Base-by-base conservation (phyloP, 1,140 invertebrate species). In the Drosophila simulans region DNA sequence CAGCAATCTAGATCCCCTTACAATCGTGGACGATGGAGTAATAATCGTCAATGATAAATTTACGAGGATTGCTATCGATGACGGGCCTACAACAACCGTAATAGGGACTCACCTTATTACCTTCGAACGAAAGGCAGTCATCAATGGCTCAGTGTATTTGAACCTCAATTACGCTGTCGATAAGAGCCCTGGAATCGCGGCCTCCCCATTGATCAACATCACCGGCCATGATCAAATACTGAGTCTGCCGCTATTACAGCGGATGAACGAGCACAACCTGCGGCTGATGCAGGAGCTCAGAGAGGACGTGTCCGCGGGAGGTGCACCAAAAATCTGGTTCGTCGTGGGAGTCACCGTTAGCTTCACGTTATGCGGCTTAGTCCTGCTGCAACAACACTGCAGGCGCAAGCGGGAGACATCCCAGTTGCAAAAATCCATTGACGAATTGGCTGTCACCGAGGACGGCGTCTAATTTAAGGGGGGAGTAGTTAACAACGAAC, bases 261-360 rank as follows among this genome's bases (percentile, higher is more conserved):
- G 55, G 27, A 49, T 49, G 57, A 48, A 49, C 34, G 45, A 59
- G 45, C 57, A 59, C 2, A 59, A 59, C 56, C 34, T 59, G 43
- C 56, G 43, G 15, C 5, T 59, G 2, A 48, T 59, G 34, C 43
- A 59, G 34, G 57, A 59, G 20, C 57, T 59, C 20, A 39, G 34
- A 35, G 22, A 59, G 17, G 45, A 59, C 11, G 57, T 49, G 45
- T 49, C 27, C 17, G 27, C 27, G 2, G 42, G 42, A 20, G 55
- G 39, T 35, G 7, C 27, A 3, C 57, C 22, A 5, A 39, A 11
- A 34, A 51, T 49, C 39, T 34, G 55, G 55, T 31, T 56, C 35
- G 22, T 10, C 3, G 22, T 11, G 5, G 51, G 54, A 56, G 39
- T 56, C 5, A n/a, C 54, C n/a, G 39, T 43, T n/a, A 31, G 54